Base-by-base conservation (phyloP, 2,888 invertebrate species). In the Eugnorisma glareosa region DNA sequence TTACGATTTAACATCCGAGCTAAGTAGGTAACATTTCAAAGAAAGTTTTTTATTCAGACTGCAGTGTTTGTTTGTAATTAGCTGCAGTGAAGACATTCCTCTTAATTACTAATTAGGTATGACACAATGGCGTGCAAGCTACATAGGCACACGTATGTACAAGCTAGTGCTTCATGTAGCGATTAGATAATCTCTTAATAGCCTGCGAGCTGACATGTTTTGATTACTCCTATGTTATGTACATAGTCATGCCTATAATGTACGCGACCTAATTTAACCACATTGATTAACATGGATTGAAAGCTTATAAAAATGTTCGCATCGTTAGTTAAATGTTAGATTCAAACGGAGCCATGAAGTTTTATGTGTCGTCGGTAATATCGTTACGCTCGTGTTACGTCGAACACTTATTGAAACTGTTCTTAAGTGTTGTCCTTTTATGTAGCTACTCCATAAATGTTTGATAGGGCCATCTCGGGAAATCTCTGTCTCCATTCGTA, bases 381-480 rank as follows among this genome's bases (percentile, higher is more conserved):
- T 89, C 89, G 91, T 91, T 89, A 86, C 92, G 91, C 90, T 90
- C 91, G 89, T 91, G 93, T 93, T 92, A 93, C 92, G 89, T 91
- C 90, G 91, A 94, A 95, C 94, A 95, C 95, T 96, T 95, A 96
- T 96, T 96, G 96, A 96, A 95, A 95, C 94, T 94, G 95, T 94
- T 94, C 95, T 95, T 95, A 95, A 96, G 95, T 95, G 96, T 95
- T 96, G 96, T 96, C 95, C 95, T 96, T 96, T 96, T 96, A 96
- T 95, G 94, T 94, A 95, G 95, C 95, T 95, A 95, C 95, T 96
- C 95, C 94, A 96, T 96, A 96, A 96, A 96, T 96, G 96, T 96
- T 96, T 96, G 96, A 96, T 96, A 96, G 96, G 95, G 93, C 95
- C 95, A 96, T 96, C 96, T 94, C 96, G 96, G 95, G 94, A 96